These are phyloP conservation scores for Mythimna pallens DNA, from an alignment of 2,888 invertebrate species.

Conservation along the genomic window DNA sequence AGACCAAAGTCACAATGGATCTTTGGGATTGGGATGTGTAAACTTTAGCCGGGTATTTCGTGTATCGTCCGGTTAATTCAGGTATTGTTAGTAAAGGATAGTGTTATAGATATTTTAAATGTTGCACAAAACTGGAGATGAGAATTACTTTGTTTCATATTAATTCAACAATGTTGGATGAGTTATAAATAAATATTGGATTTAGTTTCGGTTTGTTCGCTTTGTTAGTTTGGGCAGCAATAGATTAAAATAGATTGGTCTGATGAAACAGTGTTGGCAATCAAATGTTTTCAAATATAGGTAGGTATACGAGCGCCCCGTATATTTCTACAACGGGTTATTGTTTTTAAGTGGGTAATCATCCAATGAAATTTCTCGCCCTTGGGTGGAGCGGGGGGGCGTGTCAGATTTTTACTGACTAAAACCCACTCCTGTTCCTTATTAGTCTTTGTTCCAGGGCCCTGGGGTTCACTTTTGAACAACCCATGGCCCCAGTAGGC, in stretches of 20 bases:
- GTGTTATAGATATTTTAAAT: conserved; percentile 30
- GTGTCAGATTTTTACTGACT: too few relatives aligned
- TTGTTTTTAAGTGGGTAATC: too few relatives aligned
- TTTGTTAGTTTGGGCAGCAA: conserved; percentile 6
- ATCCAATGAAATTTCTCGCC: too few relatives aligned
- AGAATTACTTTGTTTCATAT: conserved; percentile 30
- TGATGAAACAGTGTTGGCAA: conserved; percentile 4
- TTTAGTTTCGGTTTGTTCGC: conserved; percentile 12
- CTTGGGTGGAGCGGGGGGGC: too few relatives aligned
- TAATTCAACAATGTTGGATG: conserved; percentile 35
- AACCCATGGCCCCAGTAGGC: too few relatives aligned
- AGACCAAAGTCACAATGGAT: conserved; percentile 61
- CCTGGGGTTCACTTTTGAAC: too few relatives aligned
- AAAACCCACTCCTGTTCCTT: too few relatives aligned
- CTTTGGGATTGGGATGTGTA: conserved; percentile 48
- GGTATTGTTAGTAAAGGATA: conserved; percentile 43
- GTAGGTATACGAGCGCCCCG: background rate
- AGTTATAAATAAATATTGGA: conserved; percentile 32
- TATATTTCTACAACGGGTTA: background rate
- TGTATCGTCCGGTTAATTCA: conserved; percentile 39
- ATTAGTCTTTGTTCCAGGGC: too few relatives aligned
- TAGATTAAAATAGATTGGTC: conserved; percentile 8
- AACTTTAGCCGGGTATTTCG: conserved; percentile 47
- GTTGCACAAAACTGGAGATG: conserved; percentile 23
- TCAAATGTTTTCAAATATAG: background rate